Base-by-base conservation (phyloP, 2,888 invertebrate genomes). In the Diaphora mendica region DNA sequence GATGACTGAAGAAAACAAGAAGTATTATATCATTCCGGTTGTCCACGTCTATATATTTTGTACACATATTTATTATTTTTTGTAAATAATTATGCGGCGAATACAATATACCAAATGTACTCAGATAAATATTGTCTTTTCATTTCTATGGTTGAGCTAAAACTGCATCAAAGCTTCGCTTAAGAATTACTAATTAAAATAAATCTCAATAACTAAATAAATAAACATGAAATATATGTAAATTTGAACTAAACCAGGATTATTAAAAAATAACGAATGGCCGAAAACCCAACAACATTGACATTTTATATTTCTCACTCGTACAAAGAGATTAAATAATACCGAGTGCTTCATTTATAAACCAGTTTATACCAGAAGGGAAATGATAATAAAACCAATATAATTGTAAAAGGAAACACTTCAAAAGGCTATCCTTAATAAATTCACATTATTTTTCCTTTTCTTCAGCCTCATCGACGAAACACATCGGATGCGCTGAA, bases 401-500 rank as follows among this genome's bases (percentile, higher is more conserved):
- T 70, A 48, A 48, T 70, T 51, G 68, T 48, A 26, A 66, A 30
- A 71, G 30, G 72, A 51, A 71, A 72, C 42, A 66, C 64, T 67
- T 64, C 76, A 79, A 84, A 84, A 82, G 77, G 74, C 80, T 77
- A 76, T 78, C 68, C 68, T 75, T 80, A 75, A 82, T 84, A 82
- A 84, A 80, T 84, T 75, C 73, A 70, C 17, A 55, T 26, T 66
- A 42, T 80, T 81, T 75, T 72, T 68, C 70, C 75, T 64, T 76
- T 82, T 77, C 74, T 67, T 62, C 77, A 75, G 72, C 79, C 72
- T 75, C 81, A 76, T 82, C 76, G 75, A 59, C 75, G 70, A 74
- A 84, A 82, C 75, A 74, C 65, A 76, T 80, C 66, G 72, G 77
- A 83, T 84, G 79, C 84, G 79, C 81, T 84, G 78, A 81, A 84